Evolutionary conservation across 2,113 vertebrate species (phyloP).

Genomic region (Hemicordylus capensis): DNA sequence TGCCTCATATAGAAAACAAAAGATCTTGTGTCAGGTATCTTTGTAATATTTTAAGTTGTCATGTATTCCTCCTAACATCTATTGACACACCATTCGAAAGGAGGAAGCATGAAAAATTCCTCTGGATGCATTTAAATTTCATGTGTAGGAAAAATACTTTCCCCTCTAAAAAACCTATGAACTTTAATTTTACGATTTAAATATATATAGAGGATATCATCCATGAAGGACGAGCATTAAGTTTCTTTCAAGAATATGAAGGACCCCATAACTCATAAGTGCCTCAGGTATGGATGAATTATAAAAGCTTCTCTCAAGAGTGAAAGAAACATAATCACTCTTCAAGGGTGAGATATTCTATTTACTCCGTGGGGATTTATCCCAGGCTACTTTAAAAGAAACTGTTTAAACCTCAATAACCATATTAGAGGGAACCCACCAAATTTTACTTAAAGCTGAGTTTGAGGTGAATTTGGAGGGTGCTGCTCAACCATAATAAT

Average conservation of each 20-base stretch:
- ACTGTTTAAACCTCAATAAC: constrained; percentile 17
- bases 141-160: background rate
- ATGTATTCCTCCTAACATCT: constrained; percentile 26
- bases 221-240: constrained; percentile 48
- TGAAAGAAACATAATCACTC: constrained; percentile 59
- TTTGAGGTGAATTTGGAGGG: background rate
- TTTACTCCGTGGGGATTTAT: constrained; percentile 38
- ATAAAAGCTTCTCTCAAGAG: constrained; percentile 54
- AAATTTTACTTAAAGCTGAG: background rate
- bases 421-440: background rate
- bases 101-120: background rate
- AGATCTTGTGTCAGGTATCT: background rate
- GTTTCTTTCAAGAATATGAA: constrained; percentile 52
- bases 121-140: constrained; percentile 27
- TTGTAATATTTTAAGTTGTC: constrained; percentile 38
- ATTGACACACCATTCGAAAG: constrained; percentile 6
- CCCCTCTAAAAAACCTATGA: constrained; percentile 2
- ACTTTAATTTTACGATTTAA: constrained; percentile 54
- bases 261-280: constrained; percentile 41
- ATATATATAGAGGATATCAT: constrained; percentile 23
- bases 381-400: constrained; percentile 41
- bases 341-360: constrained; percentile 55
- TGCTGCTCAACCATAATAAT: background rate
- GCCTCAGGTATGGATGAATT: constrained; percentile 57
- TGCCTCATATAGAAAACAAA: constrained; percentile 6